phyloP scores from a whole-genome alignment of 2,113 vertebrate species.

The Geococcyx californianus region DNA sequence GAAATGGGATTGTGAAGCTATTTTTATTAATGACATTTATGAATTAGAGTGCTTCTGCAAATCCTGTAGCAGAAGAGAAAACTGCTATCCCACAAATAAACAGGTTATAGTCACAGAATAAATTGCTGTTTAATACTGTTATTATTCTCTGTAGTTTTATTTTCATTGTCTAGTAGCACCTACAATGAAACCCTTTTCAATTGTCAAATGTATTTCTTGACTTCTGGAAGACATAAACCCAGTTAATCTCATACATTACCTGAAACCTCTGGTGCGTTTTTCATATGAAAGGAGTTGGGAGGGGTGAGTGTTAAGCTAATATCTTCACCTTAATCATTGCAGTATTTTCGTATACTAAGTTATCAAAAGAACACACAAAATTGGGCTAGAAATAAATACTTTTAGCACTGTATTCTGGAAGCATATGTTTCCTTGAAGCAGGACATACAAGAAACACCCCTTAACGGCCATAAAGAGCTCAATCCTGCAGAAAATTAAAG shows the following conservation, averaged over 20 bases:
- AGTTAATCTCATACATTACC: not conserved
- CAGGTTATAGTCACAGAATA: not conserved
- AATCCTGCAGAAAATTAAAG: not conserved
- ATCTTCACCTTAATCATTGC: not conserved
- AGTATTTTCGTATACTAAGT: not conserved
- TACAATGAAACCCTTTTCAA: not conserved
- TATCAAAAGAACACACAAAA: not conserved
- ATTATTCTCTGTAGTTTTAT: not conserved
- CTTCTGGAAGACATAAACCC: not conserved
- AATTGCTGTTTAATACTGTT: not conserved
- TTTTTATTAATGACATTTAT: conserved; percentile 42
- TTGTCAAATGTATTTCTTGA: not conserved
- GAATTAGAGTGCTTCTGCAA: not conserved
- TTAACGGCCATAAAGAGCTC: not conserved
- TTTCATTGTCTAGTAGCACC: not conserved
- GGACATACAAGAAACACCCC: not conserved
- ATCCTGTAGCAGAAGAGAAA: not conserved
- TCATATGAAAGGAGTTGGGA: not conserved
- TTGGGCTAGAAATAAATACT: not conserved
- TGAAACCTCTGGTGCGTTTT: not conserved
- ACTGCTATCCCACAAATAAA: not conserved
- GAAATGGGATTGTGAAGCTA: conserved; percentile 6
- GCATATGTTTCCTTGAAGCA: not conserved
- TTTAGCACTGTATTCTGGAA: not conserved
- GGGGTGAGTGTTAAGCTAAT: not conserved